A percentile compares a stretch with the other conserved stretches of the same genome.
These are phyloP conservation scores for Beaufortia kweichowensis DNA, from an alignment of 2,113 vertebrate genomes.

Conservation along the genomic window DNA sequence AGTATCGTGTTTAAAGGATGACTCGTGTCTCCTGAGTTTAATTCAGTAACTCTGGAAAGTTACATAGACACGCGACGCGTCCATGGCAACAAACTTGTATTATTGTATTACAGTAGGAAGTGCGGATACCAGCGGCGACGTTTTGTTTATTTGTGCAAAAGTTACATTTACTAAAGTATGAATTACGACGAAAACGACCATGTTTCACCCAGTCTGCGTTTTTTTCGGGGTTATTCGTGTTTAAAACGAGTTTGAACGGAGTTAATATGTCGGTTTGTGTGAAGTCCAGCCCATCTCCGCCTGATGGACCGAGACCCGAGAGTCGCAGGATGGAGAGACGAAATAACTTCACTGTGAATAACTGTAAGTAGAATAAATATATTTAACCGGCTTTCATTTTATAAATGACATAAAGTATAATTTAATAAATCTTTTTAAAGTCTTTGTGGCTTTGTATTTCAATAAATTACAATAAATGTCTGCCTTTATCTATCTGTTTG, in stretches of 20 bases:
- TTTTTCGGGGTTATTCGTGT: not conserved
- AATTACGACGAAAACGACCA: not conserved
- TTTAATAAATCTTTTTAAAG: no score
- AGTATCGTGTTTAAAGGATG: not conserved
- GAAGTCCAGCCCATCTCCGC: constrained; percentile 6
- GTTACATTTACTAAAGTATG: not conserved
- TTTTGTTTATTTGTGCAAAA: not conserved
- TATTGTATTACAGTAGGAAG: not conserved
- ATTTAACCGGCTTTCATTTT: no score
- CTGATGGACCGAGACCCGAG: not conserved
- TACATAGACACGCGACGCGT: constrained; percentile 18
- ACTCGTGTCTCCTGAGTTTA: not conserved
- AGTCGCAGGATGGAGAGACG: constrained; percentile 24
- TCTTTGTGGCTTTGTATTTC: no score
- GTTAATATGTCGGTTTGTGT: constrained; percentile 31
- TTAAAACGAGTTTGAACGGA: not conserved
- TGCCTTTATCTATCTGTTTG: not conserved
- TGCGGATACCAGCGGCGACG: not conserved
- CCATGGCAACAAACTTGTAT: constrained; percentile 43
- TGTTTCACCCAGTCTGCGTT: not conserved
- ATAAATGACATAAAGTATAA: no score
- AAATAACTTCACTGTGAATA: not conserved
- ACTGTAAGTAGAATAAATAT: constrained; percentile 10
- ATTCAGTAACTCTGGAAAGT: constrained; percentile 18
- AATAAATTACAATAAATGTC: no score